Evolutionary conservation across 2,797 vertebrate species (phyloP), one percentile per base, ranked within the genome.

Genomic region (Cyprinodon diabolis): DNA sequence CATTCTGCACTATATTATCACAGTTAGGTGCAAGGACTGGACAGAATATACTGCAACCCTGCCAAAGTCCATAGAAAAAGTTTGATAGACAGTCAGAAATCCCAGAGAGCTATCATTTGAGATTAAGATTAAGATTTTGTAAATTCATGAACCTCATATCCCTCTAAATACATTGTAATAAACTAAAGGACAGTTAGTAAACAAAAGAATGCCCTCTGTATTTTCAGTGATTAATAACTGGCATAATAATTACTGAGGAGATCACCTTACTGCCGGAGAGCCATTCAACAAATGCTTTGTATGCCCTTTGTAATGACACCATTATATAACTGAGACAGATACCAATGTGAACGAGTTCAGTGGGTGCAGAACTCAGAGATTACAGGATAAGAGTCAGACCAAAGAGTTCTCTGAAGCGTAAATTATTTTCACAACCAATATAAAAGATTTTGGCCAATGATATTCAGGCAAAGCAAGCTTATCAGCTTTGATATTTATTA

Each of bases 291-390:
- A 3, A 55, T 43, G 7, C 21, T 37, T 23, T 69, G 19, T 23
- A 23, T 23, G 35, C 67, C 13, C 52, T 55, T 43, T 45, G 52
- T 43, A 43, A 56, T 19, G 37, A 74, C 51, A 51, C 13, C 21
- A 23, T 84, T 83, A 69, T 21, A 21, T 72, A 78, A 84, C 13
- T 6, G 54, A 72, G 56, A 72, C 57, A 12, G 57, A 57, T 58
- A 17, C 35, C 43, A 60, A 63, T 77, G 81, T 79, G 84, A 52
- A 47, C 58, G 0, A 17, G 57, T 58, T 75, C 69, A 77, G 0
- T 10, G 52, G 71, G 81, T 71, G 6, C 85, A 74, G 37, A 66
- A 7, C 21, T 12, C 0, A 71, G 1, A 4, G 48, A 71, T 54
- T 25, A 21, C 10, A 63, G 37, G 47, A 77, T 11, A 52, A 66